phyloP scores from a whole-genome alignment of 2,888 invertebrate species.

The Cacoxenus indagator region DNA sequence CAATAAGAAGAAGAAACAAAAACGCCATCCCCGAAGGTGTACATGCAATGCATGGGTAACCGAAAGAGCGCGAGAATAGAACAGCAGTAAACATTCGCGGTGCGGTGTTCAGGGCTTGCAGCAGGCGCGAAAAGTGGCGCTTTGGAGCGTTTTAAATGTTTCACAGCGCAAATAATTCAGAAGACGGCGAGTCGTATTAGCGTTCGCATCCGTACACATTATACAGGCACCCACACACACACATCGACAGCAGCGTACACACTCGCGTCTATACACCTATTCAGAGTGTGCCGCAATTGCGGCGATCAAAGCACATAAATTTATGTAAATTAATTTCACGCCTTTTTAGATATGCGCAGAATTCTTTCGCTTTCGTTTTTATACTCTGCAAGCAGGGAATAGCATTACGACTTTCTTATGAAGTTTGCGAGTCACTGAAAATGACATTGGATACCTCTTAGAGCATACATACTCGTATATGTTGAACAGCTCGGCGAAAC shows the following conservation, averaged over 20 bases:
- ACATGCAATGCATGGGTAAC: not conserved
- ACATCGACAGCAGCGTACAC: not conserved
- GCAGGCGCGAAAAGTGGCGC: not conserved
- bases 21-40: not conserved
- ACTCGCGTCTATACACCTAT: not conserved
- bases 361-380: not conserved
- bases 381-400: too few species aligned
- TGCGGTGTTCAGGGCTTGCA: not conserved
- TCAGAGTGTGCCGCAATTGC: conserved; percentile 48
- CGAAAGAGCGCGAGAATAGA: not conserved
- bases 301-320: conserved; percentile 71
- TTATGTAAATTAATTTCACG: conserved; percentile 72
- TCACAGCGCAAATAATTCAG: conserved; percentile 8
- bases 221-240: not conserved
- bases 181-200: not conserved
- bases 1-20: conserved; percentile 23
- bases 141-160: conserved; percentile 4
- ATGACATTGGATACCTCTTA: too few species aligned
- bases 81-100: not conserved
- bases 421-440: too few species aligned
- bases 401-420: too few species aligned
- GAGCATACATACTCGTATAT: too few species aligned
- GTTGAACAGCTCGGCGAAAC: too few species aligned
- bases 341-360: conserved; percentile 70
- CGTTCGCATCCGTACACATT: not conserved